Evolutionary conservation across 2,888 invertebrate genomes (phyloP), one percentile per base, ranked within the genome.

Genomic region (Strigamia transsilvanica): DNA sequence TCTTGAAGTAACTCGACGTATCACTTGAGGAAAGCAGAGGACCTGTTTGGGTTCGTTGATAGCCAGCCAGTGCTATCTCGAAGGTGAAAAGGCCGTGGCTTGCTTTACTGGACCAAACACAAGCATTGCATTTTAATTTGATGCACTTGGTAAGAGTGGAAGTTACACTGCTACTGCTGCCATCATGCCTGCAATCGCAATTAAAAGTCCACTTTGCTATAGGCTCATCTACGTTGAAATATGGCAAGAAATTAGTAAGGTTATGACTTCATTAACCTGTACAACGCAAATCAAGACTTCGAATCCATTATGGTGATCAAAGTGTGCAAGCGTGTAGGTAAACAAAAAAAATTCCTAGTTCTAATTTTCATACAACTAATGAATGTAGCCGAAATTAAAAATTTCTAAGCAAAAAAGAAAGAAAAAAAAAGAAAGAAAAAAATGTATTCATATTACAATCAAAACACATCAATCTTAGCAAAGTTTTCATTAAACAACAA

Each of bases 211-310:
- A 73, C 73, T 32, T 56, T 73, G 27, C 73, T 73, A 73, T 27
- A 73, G 73, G 32, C 73, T 32, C 73, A 27, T 73, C 27, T 73
- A 73, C 3, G 27, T 32, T 73, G 73, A 73, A 73, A 73, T 73
- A 73, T 73, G 73, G 13, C 73, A 73, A 23, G 73, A 73, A 73
- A 73, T 73, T 73, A 73, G 73, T 73, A 73, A 73, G 73, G 73
- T 73, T 73, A 73, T 32, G 73, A 73, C 73, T 73, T 73, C 73
- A 73, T 73, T 73, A 73, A 73, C 73, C 73, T 73, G 27, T 27
- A 27, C 27, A n/a, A 13, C 10, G 32, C 27, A 13, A 27, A 27
- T 32, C 73, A 73, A 27, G n/a, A 27, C 23, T 73, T 73, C 13
- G 12, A 73, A 27, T 21, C 32, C 32, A 73, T 27, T 73, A 32